Conservation (phyloP, 2,888 invertebrate species). For the Holacanthella duospinosa region DNA sequence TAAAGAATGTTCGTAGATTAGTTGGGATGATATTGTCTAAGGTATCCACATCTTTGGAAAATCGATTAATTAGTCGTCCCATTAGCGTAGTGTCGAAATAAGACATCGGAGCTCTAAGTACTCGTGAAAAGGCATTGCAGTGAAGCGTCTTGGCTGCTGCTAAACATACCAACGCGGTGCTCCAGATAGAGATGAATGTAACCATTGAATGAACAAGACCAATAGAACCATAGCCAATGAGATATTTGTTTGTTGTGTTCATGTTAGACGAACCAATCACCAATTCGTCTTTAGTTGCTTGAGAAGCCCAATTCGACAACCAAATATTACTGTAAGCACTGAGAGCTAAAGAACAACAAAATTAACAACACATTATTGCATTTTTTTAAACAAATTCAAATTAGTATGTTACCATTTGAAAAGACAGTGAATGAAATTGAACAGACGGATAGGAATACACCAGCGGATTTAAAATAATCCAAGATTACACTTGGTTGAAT, state of each 20-base stretch:
- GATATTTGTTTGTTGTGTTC: not conserved
- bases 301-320: slow-evolving; percentile 7
- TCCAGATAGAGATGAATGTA: not conserved
- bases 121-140: not conserved
- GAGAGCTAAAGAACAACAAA: not conserved
- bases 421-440: not conserved
- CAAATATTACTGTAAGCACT: slow-evolving; percentile 9
- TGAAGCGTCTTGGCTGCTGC: not conserved
- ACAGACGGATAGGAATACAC: not conserved
- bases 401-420: not conserved
- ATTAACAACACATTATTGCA: not conserved
- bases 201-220: not conserved
- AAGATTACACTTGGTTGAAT: not conserved
- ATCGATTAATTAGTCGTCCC: slow-evolving; percentile 64
- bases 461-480: not conserved
- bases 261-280: not conserved
- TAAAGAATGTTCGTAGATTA: slow-evolving; percentile 18
- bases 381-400: not conserved
- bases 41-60: slow-evolving; percentile 39
- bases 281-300: not conserved
- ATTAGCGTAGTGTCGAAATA: slow-evolving; percentile 72
- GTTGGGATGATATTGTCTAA: slow-evolving; percentile 30
- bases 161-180: not conserved
- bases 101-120: slow-evolving; percentile 54
- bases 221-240: slow-evolving; percentile 1